Conservation (phyloP, 35 echinoderm and acorn worm genomes). For the Patiria miniata region DNA sequence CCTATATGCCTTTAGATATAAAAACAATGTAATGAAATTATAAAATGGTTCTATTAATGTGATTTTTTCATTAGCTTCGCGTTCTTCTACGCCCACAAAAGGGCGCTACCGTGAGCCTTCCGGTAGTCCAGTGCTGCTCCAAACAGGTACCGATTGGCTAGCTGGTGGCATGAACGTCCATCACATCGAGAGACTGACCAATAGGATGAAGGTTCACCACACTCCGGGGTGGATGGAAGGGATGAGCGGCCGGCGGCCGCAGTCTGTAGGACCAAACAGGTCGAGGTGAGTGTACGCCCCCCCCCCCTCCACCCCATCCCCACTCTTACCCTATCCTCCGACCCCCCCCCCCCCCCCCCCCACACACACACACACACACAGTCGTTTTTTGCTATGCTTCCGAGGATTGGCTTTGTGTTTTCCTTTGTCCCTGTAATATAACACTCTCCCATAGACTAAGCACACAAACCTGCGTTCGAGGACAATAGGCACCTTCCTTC, state of each 20-base stretch:
- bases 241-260: constrained; percentile 45
- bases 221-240: constrained; percentile 91
- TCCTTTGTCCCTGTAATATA: too few species aligned
- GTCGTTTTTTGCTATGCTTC: too few species aligned
- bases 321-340: too few species aligned
- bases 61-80: background rate
- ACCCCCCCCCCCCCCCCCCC: too few species aligned
- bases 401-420: too few species aligned
- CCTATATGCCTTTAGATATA: too few species aligned
- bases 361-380: too few species aligned
- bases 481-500: too few species aligned
- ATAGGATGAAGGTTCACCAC: constrained; percentile 76
- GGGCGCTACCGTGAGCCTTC: constrained; percentile 31
- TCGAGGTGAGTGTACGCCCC: constrained; percentile 29
- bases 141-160: constrained; percentile 84
- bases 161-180: constrained; percentile 77
- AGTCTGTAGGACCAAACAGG: constrained; percentile 68
- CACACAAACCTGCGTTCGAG: too few species aligned
- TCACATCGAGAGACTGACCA: constrained; percentile 48
- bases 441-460: too few species aligned
- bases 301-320: too few species aligned
- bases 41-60: background rate
- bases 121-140: constrained; percentile 69
- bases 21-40: too few species aligned
- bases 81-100: constrained; percentile 33